Percentiles rank a stretch among this genome's conserved stretches.
Evolutionary conservation across 2,888 invertebrate species (phyloP).

Genomic region (Cyaniris semiargus): DNA sequence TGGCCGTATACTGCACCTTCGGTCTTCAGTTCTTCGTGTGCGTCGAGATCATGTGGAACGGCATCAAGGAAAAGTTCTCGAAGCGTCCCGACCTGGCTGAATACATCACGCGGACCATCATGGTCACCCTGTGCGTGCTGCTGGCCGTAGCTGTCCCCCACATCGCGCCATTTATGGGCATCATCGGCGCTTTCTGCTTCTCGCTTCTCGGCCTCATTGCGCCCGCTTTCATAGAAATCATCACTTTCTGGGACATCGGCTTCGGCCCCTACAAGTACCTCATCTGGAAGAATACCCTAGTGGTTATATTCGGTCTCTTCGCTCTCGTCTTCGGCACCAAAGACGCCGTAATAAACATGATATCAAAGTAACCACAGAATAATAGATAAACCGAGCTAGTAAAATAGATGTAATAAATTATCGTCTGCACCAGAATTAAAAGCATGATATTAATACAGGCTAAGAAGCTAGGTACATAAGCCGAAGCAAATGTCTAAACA

Average conservation of each 20-base stretch:
- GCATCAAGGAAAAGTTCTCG: conserved; percentile 86
- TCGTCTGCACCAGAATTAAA: conserved; percentile 1
- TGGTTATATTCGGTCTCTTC: conserved; percentile 87
- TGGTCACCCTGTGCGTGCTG: conserved; percentile 84
- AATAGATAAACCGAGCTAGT: conserved; percentile 6
- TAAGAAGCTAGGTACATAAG: neutral
- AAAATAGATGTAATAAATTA: neutral
- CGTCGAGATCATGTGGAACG: conserved; percentile 94
- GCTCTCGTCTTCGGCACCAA: conserved; percentile 89
- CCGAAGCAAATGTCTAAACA: neutral
- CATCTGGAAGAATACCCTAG: conserved; percentile 88
- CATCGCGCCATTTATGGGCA: conserved; percentile 92
- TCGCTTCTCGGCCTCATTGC: conserved; percentile 94
- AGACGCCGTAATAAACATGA: conserved; percentile 58
- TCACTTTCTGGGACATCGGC: conserved; percentile 92
- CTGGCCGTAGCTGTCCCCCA: conserved; percentile 93
- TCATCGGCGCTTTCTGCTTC: conserved; percentile 96
- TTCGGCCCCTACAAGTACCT: conserved; percentile 87
- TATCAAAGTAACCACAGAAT: conserved; percentile 40
- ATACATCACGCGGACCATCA: conserved; percentile 85
- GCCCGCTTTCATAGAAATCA: conserved; percentile 91
- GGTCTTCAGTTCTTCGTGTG: conserved; percentile 98
- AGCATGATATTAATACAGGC: neutral
- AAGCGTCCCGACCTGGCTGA: conserved; percentile 86
- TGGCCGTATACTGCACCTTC: conserved; percentile 96